These are phyloP conservation scores for Drosophila suboccidentalis DNA, from an alignment of 2,888 invertebrate genomes.

Conservation along the genomic window DNA sequence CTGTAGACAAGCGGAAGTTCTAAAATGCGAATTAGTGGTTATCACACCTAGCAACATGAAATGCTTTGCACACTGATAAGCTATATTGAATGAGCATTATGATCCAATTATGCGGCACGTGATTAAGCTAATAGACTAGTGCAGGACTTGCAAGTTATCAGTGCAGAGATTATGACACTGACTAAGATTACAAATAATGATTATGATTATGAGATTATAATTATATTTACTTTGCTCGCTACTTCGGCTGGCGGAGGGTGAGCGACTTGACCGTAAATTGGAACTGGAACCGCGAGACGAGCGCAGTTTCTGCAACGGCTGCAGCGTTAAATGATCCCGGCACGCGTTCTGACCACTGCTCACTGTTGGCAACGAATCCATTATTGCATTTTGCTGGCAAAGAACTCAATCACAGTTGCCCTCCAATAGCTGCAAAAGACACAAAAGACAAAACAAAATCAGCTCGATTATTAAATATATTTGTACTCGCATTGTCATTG, in stretches of 20 bases:
- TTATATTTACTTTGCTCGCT: conserved; percentile 82
- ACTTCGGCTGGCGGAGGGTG: conserved; percentile 83
- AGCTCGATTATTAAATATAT: conserved; percentile 10
- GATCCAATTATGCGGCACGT: conserved; percentile 40
- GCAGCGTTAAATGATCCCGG: conserved; percentile 69
- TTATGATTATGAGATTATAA: conserved; percentile 40
- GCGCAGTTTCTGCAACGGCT: conserved; percentile 61
- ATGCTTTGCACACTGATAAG: conserved; percentile 38
- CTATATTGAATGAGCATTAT: conserved; percentile 29
- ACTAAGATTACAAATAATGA: conserved; percentile 3
- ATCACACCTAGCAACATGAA: conserved; percentile 30
- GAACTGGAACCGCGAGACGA: conserved; percentile 70
- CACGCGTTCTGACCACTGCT: conserved; percentile 44
- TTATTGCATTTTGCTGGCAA: conserved; percentile 65
- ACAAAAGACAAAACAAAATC: conserved; percentile 15
- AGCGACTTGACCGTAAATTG: conserved; percentile 83
- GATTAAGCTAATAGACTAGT: conserved; percentile 33
- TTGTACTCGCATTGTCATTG: conserved; percentile 42
- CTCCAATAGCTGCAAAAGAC: conserved; percentile 56
- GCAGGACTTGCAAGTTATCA: conserved; percentile 14
- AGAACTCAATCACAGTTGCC: conserved; percentile 42
- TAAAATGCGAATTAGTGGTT: conserved; percentile 26
- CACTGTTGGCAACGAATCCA: conserved; percentile 65
- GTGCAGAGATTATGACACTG: conserved; percentile 5
- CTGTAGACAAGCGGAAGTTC: conserved; percentile 37